Evolutionary conservation across 2,797 vertebrate species (phyloP), one percentile per base, ranked within the genome.

Genomic region (Rhincodon typus): DNA sequence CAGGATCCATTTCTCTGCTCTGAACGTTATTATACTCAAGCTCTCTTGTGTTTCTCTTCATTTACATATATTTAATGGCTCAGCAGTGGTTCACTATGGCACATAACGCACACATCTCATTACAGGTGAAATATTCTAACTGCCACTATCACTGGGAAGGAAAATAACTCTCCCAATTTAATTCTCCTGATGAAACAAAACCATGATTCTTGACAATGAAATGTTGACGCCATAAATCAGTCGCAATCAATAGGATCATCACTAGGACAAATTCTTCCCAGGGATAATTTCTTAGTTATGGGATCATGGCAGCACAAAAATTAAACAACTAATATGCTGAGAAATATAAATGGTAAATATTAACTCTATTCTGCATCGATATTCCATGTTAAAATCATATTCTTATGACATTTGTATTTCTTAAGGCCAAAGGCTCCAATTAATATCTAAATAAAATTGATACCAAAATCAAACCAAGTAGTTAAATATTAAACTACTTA

Each of bases 41-140:
- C 98, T 99, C 99, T 99, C 98, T 98, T 98, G 99, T 99, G 99
- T 98, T 99, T 98, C 98, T 98, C 98, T 99, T 99, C 99, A 99
- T 99, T 99, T 99, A 98, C 99, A 99, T 99, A 99, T 98, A 99
- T 99, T 99, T 99, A 99, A 99, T 99, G 99, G 99, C 98, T 99
- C 98, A 98, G 98, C 98, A 98, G 98, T 98, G 98, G 98, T 98
- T 98, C 98, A 98, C 98, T 98, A 98, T 98, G 98, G 98, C 98
- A 98, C 97, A 98, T 98, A 98, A 98, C 98, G 98, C 98, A 98
- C 98, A 98, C 98, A 97, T 98, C 98, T 98, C 98, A 97, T 98
- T 98, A 99, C 99, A 99, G 98, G 98, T 99, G 98, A 99, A 99
- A 99, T 99, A 98, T 99, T 98, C 98, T 98, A 97, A 98, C 98